phyloP scores from a whole-genome alignment of 1,140 invertebrate species.

The Panulirus ornatus region DNA sequence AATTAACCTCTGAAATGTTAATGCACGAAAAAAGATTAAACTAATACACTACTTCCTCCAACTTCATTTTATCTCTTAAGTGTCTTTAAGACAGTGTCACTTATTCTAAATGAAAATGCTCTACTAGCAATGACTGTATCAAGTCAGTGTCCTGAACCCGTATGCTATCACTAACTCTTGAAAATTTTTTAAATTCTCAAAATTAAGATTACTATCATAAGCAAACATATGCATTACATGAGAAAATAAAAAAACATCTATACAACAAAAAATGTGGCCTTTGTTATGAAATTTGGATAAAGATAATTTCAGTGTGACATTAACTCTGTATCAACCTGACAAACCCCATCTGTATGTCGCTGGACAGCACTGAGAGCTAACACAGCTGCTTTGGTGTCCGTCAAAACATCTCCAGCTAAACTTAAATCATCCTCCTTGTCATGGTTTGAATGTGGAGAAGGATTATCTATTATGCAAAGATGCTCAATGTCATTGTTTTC shows the following conservation, averaged over 20 bases:
- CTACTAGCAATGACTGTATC: neutral
- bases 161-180: neutral
- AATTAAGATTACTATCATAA: neutral
- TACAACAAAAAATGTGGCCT: neutral
- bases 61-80: neutral
- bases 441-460: neutral
- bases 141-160: neutral
- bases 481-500: neutral
- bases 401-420: conserved; percentile 37
- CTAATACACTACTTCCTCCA: neutral
- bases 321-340: conserved; percentile 47
- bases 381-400: conserved; percentile 47
- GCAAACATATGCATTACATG: neutral
- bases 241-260: neutral
- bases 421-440: conserved; percentile 16
- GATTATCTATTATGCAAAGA: neutral
- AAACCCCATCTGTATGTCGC: conserved; percentile 13
- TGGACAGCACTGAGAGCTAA: conserved; percentile 49
- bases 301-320: neutral
- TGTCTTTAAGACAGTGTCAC: too few species aligned
- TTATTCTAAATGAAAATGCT: too few species aligned
- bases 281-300: neutral
- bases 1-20: neutral
- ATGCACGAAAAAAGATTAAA: neutral
- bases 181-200: neutral